Percentiles rank a stretch among this genome's conserved stretches.
phyloP scores from a whole-genome alignment of 2,797 vertebrate species.

The Xenops minutus region DNA sequence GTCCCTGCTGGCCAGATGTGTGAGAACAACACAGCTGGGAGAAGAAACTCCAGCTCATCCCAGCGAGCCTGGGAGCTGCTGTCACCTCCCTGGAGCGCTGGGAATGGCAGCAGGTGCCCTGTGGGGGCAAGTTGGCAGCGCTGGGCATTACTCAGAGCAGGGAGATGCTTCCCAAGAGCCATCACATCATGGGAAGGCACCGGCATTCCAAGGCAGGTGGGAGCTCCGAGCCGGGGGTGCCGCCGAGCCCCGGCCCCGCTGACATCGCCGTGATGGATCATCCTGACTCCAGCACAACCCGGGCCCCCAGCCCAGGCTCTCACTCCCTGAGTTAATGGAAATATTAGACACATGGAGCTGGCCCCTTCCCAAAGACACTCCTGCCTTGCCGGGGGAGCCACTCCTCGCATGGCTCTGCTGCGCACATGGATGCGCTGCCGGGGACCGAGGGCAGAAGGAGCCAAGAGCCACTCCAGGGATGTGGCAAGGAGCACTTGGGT shows the following conservation, averaged over 20 bases:
- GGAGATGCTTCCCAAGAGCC: background rate
- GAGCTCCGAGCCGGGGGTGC: background rate
- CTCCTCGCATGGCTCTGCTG: background rate
- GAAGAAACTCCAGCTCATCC: background rate
- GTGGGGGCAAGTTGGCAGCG: background rate
- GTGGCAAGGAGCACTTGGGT: accelerated
- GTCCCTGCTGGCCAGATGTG: constrained; percentile 4
- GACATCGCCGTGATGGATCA: background rate
- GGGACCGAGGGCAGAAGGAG: background rate
- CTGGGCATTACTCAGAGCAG: background rate
- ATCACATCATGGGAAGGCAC: accelerated
- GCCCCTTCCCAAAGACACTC: constrained; percentile 6
- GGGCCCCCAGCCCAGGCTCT: background rate
- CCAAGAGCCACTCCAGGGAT: background rate
- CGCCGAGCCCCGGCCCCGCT: background rate
- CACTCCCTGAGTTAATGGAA: constrained; percentile 50
- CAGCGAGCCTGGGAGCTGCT: accelerated
- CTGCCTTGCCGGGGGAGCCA: background rate
- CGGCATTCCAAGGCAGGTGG: background rate
- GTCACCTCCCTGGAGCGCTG: background rate
- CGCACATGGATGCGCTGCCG: background rate
- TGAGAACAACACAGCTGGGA: accelerated
- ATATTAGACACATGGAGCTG: background rate
- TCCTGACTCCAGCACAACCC: background rate
- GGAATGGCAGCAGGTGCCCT: background rate